These are phyloP conservation scores for Cyphomyrus discorhynchus DNA, from an alignment of 2,113 vertebrate genomes.

Conservation along the genomic window DNA sequence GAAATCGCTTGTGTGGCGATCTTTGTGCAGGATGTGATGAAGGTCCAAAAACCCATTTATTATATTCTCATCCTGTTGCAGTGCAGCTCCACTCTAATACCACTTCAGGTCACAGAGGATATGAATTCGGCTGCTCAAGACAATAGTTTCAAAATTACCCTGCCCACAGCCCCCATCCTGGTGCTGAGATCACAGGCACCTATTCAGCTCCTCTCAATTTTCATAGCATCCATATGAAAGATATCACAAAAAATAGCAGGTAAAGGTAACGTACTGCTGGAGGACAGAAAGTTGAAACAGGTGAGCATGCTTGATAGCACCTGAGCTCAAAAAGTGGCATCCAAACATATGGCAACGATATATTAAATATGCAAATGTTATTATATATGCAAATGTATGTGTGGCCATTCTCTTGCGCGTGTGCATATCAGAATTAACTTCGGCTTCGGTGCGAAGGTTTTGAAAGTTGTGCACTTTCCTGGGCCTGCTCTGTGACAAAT, in stretches of 20 bases:
- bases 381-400: slow-evolving; percentile 1
- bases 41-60: slow-evolving; percentile 7
- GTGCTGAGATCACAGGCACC: not conserved
- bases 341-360: not conserved
- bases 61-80: slow-evolving; percentile 10
- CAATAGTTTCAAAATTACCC: not conserved
- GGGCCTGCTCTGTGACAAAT: slow-evolving; percentile 2
- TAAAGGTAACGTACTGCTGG: not conserved
- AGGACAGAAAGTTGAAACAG: not conserved
- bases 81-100: not conserved
- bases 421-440: not conserved
- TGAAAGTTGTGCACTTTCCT: not conserved
- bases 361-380: not conserved
- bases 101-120: slow-evolving; percentile 6
- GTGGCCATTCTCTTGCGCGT: not conserved
- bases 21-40: not conserved
- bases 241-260: not conserved
- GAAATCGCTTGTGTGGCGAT: slow-evolving; percentile 1
- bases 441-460: not conserved
- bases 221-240: not conserved
- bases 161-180: not conserved
- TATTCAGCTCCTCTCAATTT: not conserved
- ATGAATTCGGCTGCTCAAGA: not conserved
- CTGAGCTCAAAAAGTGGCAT: not conserved
- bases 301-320: not conserved